Percentiles rank a stretch among this genome's conserved stretches.
Conservation (phyloP, 2,797 vertebrate species). For the Mallotus villosus region DNA sequence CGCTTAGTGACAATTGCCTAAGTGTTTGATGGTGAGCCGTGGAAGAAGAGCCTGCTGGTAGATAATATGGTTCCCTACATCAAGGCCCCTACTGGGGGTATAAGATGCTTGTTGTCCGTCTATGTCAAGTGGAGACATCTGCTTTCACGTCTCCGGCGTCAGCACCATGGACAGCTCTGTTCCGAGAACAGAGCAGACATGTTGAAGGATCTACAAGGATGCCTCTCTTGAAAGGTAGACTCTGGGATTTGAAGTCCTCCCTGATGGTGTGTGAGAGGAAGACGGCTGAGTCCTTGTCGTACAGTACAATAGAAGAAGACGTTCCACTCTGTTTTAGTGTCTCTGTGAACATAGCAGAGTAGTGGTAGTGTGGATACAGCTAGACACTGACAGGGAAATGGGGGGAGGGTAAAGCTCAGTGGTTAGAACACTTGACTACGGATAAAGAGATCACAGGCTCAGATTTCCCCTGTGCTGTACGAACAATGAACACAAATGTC, state of each 20-base stretch:
- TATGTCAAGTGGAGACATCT: neutral
- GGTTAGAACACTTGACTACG: too few species aligned
- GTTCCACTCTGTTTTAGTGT: too few species aligned
- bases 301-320: too few species aligned
- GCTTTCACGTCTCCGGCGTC: constrained; percentile 3
- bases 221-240: neutral
- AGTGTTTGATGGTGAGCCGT: constrained; percentile 11
- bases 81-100: neutral
- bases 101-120: constrained; percentile 16
- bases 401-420: too few species aligned
- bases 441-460: too few species aligned
- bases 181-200: neutral
- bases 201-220: neutral
- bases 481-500: too few species aligned
- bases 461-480: too few species aligned
- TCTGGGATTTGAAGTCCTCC: neutral
- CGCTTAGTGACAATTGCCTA: constrained; percentile 18
- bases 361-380: too few species aligned
- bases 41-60: neutral
- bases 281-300: too few species aligned
- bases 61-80: neutral
- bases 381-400: too few species aligned
- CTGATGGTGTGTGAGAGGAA: neutral
- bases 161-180: constrained; percentile 5
- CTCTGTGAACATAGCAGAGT: too few species aligned